Base-by-base conservation (phyloP, 2,888 invertebrate genomes). In the Gari tellinella region DNA sequence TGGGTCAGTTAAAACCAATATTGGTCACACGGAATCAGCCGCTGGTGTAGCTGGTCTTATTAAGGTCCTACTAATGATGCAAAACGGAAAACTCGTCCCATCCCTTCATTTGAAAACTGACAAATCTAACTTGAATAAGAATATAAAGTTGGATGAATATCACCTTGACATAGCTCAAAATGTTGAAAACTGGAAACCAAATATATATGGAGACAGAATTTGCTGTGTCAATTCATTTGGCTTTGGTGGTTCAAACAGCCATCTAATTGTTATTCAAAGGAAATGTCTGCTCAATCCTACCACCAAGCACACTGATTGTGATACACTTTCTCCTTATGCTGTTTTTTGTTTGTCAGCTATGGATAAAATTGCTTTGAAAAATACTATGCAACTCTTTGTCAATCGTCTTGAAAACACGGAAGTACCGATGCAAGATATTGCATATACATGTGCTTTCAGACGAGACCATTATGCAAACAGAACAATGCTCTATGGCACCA, bases 1-100 rank as follows among this genome's bases (percentile, higher is more conserved):
- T 12, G 86, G 86, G 0, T 86, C 86, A 1, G 85, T 84, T 7
- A 86, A 85, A 60, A 78, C 84, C 10, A 86, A 85, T 56, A 81
- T 86, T 31, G 84, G 85, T 2, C 85, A 86, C 64, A 41, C 67
- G 15, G 84, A 85, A 58, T 65, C 84, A 8, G 84, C 82, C 1
- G 80, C 85, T 19, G 85, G 85, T 4, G 72, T 81, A 31, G 82
- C 84, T 8, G 82, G 81, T 12, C 63, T 86, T 4, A 82, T 86
- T 37, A 86, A 86, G 57, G 72, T 83, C 7, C 45, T 83, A 15
- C 52, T 86, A 8, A 85, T 83, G 84, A 84, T 86, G 80, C 70
- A 81, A 21, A 43, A 85, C 45, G 53, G 61, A 21, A 56, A 26
- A 8, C 73, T 84, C 12, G 84, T 85, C 3, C 83, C 83, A 0